These are phyloP conservation scores for Syngnathoides biaculeatus DNA, from an alignment of 2,113 vertebrate genomes.

Conservation along the genomic window DNA sequence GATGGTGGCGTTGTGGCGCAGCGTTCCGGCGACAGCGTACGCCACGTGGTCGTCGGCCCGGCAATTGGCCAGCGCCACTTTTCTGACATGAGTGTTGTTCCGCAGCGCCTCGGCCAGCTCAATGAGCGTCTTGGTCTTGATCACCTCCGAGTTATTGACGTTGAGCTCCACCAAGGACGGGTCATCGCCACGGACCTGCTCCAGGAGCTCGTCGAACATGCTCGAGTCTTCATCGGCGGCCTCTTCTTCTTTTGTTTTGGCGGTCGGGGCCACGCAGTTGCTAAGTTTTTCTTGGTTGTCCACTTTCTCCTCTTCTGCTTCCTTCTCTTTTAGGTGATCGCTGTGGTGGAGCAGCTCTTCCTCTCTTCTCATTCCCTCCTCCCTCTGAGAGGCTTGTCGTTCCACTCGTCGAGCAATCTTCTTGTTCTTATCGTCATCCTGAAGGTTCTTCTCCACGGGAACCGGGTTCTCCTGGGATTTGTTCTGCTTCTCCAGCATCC, in stretches of 20 bases:
- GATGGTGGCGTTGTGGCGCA: conserved; percentile 85
- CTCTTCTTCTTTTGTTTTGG: conserved; percentile 62
- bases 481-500: conserved; percentile 69
- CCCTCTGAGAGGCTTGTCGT: conserved; percentile 41
- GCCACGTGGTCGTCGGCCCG: conserved; percentile 92
- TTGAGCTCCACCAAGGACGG: conserved; percentile 82
- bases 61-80: conserved; percentile 90
- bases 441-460: conserved; percentile 52
- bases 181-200: conserved; percentile 83
- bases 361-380: conserved; percentile 38
- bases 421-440: conserved; percentile 23
- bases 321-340: conserved; percentile 44
- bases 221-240: conserved; percentile 78
- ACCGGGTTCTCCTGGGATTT: conserved; percentile 45
- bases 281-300: conserved; percentile 22
- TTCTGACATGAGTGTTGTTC: conserved; percentile 82
- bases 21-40: conserved; percentile 85
- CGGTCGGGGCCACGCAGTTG: conserved; percentile 53
- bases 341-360: conserved; percentile 58
- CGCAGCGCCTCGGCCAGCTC: conserved; percentile 87
- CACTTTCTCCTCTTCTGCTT: conserved; percentile 21
- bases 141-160: conserved; percentile 95
- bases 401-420: conserved; percentile 13
- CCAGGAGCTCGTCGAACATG: conserved; percentile 90
- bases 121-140: conserved; percentile 88